Conservation (phyloP, 2,888 invertebrate species). For the Dilophus febrilis region DNA sequence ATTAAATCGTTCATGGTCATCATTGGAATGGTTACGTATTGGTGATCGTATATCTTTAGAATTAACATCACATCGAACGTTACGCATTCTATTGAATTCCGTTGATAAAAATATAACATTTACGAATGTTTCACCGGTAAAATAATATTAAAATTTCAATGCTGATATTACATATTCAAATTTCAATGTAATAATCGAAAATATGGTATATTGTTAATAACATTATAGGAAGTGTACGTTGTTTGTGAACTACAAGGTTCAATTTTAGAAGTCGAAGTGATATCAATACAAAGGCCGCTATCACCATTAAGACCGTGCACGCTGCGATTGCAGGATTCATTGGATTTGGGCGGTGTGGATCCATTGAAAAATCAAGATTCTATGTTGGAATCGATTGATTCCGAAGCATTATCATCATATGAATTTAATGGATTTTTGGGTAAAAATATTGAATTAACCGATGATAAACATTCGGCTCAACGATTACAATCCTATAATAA, state of each 20-base stretch:
- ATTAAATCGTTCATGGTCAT: constrained; percentile 43
- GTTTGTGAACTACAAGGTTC: constrained; percentile 69
- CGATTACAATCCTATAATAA: constrained; percentile 73
- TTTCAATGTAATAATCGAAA: no score
- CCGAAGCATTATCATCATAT: constrained; percentile 35
- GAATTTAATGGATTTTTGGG: constrained; percentile 73
- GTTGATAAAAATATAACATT: constrained; percentile 63
- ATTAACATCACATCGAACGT: constrained; percentile 46
- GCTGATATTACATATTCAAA: not conserved
- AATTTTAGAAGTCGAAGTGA: constrained; percentile 58
- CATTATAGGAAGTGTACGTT: constrained; percentile 57
- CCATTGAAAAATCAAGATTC: constrained; percentile 32
- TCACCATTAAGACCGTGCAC: constrained; percentile 30
- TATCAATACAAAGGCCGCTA: constrained; percentile 40
- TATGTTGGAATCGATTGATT: constrained; percentile 30
- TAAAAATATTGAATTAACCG: constrained; percentile 53
- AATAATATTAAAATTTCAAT: constrained; percentile 8
- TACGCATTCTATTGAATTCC: constrained; percentile 64
- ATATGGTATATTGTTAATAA: constrained; percentile 20
- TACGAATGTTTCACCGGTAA: constrained; percentile 59
- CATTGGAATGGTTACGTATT: constrained; percentile 62
- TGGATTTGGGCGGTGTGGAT: constrained; percentile 41
- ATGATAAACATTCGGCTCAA: constrained; percentile 47
- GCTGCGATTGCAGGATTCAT: constrained; percentile 38
- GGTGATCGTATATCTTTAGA: constrained; percentile 65